Evolutionary conservation across 1,140 invertebrate species (phyloP).

Genomic region (Tetramorium parvispinum): DNA sequence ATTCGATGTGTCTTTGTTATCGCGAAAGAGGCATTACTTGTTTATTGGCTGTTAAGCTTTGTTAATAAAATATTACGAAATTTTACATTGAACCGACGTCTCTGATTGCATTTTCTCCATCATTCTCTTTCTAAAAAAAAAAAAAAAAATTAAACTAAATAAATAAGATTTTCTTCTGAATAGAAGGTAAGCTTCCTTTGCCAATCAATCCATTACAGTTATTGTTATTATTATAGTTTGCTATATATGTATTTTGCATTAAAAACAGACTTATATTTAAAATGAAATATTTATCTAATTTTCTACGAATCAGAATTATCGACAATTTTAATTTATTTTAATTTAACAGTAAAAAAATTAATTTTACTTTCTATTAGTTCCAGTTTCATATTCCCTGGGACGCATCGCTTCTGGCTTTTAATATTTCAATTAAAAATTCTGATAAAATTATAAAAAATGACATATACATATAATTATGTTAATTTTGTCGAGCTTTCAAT

Average conservation of each 20-base stretch:
- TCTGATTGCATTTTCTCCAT: background rate
- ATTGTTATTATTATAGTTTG: background rate
- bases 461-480: background rate
- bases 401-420: background rate
- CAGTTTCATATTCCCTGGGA: background rate
- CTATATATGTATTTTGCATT: background rate
- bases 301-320: background rate
- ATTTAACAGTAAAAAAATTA: background rate
- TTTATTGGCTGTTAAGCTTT: constrained; percentile 82
- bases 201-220: background rate
- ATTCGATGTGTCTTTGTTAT: constrained; percentile 76
- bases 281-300: background rate
- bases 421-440: background rate
- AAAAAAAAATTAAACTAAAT: background rate
- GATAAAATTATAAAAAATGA: background rate
- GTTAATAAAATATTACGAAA: constrained; percentile 80
- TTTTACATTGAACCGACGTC: constrained; percentile 58
- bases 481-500: background rate
- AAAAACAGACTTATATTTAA: background rate
- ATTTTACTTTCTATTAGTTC: background rate
- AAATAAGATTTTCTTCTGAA: background rate
- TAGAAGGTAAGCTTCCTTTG: background rate
- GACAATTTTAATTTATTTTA: background rate
- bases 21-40: constrained; percentile 74
- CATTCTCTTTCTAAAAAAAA: background rate